Evolutionary conservation across 1,140 invertebrate genomes (phyloP).

Genomic region (Bombus confusus): DNA sequence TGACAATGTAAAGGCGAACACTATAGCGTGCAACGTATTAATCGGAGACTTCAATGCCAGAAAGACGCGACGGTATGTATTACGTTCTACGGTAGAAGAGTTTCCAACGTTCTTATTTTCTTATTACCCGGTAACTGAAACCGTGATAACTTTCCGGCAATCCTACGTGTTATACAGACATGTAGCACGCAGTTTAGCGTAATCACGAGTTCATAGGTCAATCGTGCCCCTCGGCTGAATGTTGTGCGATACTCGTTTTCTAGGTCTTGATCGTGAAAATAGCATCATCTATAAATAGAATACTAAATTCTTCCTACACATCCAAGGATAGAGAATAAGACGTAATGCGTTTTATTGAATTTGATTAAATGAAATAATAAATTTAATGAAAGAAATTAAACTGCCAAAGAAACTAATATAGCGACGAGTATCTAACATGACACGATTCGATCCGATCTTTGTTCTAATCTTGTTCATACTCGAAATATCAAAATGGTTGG

Average conservation of each 20-base stretch:
- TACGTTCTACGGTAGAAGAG: not conserved
- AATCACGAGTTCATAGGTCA: not conserved
- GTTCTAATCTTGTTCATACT: too few species aligned
- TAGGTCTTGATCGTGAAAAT: not conserved
- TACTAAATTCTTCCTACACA: too few species aligned
- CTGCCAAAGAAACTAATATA: too few species aligned
- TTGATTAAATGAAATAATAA: too few species aligned
- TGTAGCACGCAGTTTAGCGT: not conserved
- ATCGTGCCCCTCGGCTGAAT: not conserved
- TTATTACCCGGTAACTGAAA: not conserved
- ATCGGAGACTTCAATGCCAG: constrained; percentile 1
- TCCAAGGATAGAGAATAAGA: too few species aligned
- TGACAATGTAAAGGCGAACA: not conserved
- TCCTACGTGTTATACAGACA: not conserved
- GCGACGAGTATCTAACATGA: too few species aligned
- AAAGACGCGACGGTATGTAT: not conserved
- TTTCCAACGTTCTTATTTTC: not conserved
- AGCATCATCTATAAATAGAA: too few species aligned
- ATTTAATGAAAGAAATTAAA: too few species aligned
- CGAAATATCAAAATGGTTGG: too few species aligned
- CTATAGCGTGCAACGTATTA: too few species aligned
- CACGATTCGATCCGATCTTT: too few species aligned
- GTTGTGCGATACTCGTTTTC: not conserved
- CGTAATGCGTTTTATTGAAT: too few species aligned
- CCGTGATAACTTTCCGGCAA: not conserved